Conservation (phyloP, 2,113 vertebrate genomes). For the Zapus hudsonius region DNA sequence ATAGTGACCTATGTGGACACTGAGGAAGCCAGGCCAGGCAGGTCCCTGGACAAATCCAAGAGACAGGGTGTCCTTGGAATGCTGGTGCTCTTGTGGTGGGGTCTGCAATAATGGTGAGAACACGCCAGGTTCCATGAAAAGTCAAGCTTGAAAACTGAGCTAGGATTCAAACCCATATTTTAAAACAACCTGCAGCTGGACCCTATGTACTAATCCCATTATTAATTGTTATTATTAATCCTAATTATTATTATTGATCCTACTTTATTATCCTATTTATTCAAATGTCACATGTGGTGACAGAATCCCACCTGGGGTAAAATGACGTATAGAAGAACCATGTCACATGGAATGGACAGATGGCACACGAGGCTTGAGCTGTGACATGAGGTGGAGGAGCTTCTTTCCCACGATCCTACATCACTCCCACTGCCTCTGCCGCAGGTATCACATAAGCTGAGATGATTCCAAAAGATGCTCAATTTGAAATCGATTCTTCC, state of each 20-base stretch:
- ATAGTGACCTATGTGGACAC: background rate
- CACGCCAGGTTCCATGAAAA: constrained; percentile 3
- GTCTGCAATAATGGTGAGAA: background rate
- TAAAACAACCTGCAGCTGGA: background rate
- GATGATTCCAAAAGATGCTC: background rate
- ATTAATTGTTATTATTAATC: too few species aligned
- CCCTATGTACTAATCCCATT: too few species aligned
- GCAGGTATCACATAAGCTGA: background rate
- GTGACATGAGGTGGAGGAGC: background rate
- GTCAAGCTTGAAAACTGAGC: constrained; percentile 1
- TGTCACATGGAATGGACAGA: background rate
- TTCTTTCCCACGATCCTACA: background rate
- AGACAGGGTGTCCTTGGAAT: constrained; percentile 47
- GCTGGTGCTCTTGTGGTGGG: constrained; percentile 17
- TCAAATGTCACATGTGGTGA: background rate
- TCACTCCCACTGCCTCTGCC: background rate
- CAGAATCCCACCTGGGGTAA: background rate
- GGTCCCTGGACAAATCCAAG: background rate
- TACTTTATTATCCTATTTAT: too few species aligned
- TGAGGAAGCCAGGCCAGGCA: background rate
- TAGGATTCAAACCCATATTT: background rate
- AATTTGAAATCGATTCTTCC: background rate
- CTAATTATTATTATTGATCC: too few species aligned
- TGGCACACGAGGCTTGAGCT: background rate
- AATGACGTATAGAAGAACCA: too few species aligned